Conservation (phyloP, 2,888 invertebrate genomes). For the Choreutis nemorana region DNA sequence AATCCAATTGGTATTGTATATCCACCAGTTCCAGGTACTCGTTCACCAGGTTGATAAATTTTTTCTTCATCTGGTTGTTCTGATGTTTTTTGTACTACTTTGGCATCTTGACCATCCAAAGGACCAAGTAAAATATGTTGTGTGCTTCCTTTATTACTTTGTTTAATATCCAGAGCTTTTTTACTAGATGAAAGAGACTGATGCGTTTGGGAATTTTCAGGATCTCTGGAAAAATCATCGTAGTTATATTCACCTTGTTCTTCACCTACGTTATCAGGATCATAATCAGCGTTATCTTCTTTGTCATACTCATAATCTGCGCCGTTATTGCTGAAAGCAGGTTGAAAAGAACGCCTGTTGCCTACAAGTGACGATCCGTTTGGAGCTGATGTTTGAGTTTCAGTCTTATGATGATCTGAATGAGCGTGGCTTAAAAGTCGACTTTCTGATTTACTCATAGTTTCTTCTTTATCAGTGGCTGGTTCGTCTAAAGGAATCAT, state of each 20-base stretch:
- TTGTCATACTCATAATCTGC: conserved; percentile 46
- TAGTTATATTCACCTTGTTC: conserved; percentile 68
- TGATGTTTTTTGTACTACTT: conserved; percentile 67
- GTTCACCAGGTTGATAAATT: conserved; percentile 71
- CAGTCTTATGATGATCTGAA: conserved; percentile 40
- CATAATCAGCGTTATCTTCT: conserved; percentile 39
- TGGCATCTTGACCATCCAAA: conserved; percentile 65
- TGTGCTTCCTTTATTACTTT: conserved; percentile 62
- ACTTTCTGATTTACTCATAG: conserved; percentile 24
- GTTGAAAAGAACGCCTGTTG: conserved; percentile 40
- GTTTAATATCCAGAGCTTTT: conserved; percentile 47
- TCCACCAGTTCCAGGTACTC: conserved; percentile 72
- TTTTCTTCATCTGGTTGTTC: conserved; percentile 61
- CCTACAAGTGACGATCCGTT: conserved; percentile 25
- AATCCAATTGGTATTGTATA: conserved; percentile 74
- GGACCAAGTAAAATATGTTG: conserved; percentile 71
- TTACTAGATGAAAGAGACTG: conserved; percentile 33
- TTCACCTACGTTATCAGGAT: conserved; percentile 51
- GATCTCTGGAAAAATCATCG: conserved; percentile 57
- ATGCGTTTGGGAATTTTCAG: conserved; percentile 35
- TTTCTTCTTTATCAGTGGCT: conserved; percentile 17
- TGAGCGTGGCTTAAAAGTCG: conserved; percentile 31
- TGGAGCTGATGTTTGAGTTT: conserved; percentile 14
- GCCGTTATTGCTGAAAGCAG: conserved; percentile 25
- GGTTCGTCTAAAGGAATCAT: conserved; percentile 14